Percentiles rank a stretch among this genome's conserved stretches.
Conservation (phyloP, 2,888 invertebrate species). For the Parnassius glacialis region DNA sequence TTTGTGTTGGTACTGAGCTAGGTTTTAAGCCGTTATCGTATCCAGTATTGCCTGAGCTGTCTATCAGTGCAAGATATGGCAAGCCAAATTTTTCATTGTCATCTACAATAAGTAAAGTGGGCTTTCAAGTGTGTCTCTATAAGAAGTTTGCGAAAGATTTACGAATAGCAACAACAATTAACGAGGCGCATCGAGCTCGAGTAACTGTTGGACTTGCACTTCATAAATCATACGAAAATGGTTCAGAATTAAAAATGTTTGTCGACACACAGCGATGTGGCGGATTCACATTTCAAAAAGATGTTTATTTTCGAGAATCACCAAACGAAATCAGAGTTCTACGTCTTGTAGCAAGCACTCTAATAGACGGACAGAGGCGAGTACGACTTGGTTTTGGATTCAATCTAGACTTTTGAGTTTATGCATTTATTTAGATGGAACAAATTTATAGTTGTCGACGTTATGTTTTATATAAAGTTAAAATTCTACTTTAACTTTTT, state of each 20-base stretch:
- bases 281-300: conserved; percentile 68
- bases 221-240: conserved; percentile 54
- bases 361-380: conserved; percentile 63
- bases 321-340: conserved; percentile 59
- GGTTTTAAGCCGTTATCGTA: conserved; percentile 53
- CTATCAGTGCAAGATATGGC: conserved; percentile 63
- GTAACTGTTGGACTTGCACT: conserved; percentile 61
- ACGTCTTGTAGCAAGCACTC: conserved; percentile 58
- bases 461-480: not conserved
- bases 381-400: conserved; percentile 69
- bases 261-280: conserved; percentile 69
- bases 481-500: conserved; percentile 43
- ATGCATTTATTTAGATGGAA: not conserved
- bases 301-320: conserved; percentile 60
- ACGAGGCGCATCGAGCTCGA: conserved; percentile 50
- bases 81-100: conserved; percentile 53
- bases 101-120: conserved; percentile 58
- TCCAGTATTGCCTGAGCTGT: conserved; percentile 53
- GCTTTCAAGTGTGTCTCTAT: conserved; percentile 64
- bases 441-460: conserved; percentile 18
- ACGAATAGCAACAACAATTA: conserved; percentile 60
- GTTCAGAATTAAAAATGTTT: conserved; percentile 67
- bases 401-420: conserved; percentile 63
- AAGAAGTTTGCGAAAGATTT: conserved; percentile 63
- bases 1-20: conserved; percentile 61